These are phyloP conservation scores for Drosophila pallidifrons DNA, from an alignment of 1,140 invertebrate species.

Conservation along the genomic window DNA sequence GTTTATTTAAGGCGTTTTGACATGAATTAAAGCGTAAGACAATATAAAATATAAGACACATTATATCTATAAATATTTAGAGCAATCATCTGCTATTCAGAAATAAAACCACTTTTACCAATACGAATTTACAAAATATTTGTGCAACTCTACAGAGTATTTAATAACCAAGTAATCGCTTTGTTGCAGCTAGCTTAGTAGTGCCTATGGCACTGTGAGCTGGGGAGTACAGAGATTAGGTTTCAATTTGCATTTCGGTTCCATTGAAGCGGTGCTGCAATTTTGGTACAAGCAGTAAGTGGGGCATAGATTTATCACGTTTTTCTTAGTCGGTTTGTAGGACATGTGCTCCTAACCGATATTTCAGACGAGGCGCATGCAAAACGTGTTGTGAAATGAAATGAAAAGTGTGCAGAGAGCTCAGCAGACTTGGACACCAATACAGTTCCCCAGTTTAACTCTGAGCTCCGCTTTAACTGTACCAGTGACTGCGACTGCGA, in stretches of 20 bases:
- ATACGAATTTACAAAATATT: not conserved
- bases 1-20: no score
- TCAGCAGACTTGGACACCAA: conserved; percentile 1
- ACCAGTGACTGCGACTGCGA: not conserved
- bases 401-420: conserved; percentile 46
- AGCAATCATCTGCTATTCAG: not conserved
- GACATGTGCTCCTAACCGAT: conserved; percentile 82
- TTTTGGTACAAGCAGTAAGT: conserved; percentile 62
- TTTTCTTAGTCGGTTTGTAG: conserved; percentile 79
- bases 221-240: conserved; percentile 64
- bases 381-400: conserved; percentile 54
- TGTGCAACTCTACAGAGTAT: conserved; percentile 8
- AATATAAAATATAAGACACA: no score
- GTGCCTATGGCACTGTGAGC: conserved; percentile 30
- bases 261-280: conserved; percentile 74
- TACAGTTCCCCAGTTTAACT: not conserved
- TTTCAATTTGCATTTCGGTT: conserved; percentile 82
- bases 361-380: conserved; percentile 48
- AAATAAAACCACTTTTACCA: not conserved
- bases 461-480: conserved; percentile 4
- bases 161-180: conserved; percentile 6
- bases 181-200: conserved; percentile 12
- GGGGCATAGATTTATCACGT: conserved; percentile 78
- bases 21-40: no score
- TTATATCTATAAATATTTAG: no score